Evolutionary conservation across 2,888 invertebrate genomes (phyloP), one percentile per base, ranked within the genome.

Genomic region (Diploptera punctata): DNA sequence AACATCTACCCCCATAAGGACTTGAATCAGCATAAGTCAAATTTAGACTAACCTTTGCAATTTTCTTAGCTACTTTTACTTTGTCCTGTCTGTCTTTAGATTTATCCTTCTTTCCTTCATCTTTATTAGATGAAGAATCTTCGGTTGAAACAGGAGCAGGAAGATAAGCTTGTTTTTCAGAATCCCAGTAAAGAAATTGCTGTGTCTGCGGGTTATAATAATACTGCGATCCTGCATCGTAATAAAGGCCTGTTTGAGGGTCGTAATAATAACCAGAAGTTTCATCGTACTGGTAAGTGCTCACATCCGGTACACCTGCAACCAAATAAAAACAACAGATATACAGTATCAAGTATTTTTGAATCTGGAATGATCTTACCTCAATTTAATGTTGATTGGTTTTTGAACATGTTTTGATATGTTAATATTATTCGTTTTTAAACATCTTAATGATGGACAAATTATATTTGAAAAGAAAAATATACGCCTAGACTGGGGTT

Each of bases 251-350:
- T 0, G 99, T 98, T 1, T 88, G 85, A 0, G 95, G 91, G 82
- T 99, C 99, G 81, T 97, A 98, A 81, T 98, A 98, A 81, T 97
- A 99, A 0, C 99, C 98, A 3, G 97, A 97, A 1, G 92, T 89
- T 81, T 95, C 95, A 82, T 99, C 99, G 80, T 94, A 98, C 80
- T 95, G 92, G 81, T 97, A 99, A 44, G 93, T 91, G 67, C 93
- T 90, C 10, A 94, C 91, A 86, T 99, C 98, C 3, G 99, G 99
- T 16, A 92, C 86, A 18, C 61, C 68, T 68, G 31, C 3, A 26
- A 44, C 0, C 1, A 29, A 18, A n/a, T n/a, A n/a, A n/a, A n/a
- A n/a, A n/a, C n/a, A n/a, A n/a, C n/a, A n/a, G n/a, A n/a, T n/a
- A n/a, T n/a, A n/a, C n/a, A n/a, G n/a, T n/a, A n/a, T n/a, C n/a